phyloP scores from a whole-genome alignment of 2,113 vertebrate genomes.

The Neolamprologus toae region DNA sequence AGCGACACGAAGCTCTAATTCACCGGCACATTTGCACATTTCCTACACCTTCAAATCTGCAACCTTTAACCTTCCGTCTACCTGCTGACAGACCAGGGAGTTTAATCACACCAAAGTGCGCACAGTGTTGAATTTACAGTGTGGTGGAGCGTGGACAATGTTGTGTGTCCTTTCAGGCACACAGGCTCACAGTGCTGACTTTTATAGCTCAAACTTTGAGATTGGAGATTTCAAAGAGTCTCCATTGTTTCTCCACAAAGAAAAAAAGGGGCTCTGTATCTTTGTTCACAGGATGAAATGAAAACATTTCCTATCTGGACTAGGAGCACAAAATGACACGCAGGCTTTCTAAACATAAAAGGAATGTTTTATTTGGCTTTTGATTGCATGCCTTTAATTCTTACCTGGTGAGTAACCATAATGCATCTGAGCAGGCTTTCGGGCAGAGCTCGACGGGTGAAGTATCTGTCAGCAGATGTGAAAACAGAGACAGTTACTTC shows the following conservation, averaged over 20 bases:
- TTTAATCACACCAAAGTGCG: neutral
- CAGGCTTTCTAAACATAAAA: neutral
- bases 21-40: constrained; percentile 21
- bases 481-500: constrained; percentile 40
- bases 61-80: neutral
- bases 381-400: constrained; percentile 25
- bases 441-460: constrained; percentile 20
- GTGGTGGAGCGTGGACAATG: neutral
- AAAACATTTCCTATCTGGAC: neutral
- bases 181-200: neutral
- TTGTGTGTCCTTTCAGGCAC: neutral
- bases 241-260: neutral
- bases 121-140: constrained; percentile 16
- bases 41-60: constrained; percentile 8
- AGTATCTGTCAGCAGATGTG: constrained; percentile 51
- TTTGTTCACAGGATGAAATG: neutral
- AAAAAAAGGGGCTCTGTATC: neutral
- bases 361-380: neutral
- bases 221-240: neutral
- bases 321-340: neutral
- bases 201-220: neutral
- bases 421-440: constrained; percentile 28
- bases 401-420: constrained; percentile 71
- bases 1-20: constrained; percentile 21
- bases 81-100: constrained; percentile 3